Percentiles rank a stretch among this genome's conserved stretches.
phyloP scores from a whole-genome alignment of 2,113 vertebrate genomes.

The Callipepla squamata region DNA sequence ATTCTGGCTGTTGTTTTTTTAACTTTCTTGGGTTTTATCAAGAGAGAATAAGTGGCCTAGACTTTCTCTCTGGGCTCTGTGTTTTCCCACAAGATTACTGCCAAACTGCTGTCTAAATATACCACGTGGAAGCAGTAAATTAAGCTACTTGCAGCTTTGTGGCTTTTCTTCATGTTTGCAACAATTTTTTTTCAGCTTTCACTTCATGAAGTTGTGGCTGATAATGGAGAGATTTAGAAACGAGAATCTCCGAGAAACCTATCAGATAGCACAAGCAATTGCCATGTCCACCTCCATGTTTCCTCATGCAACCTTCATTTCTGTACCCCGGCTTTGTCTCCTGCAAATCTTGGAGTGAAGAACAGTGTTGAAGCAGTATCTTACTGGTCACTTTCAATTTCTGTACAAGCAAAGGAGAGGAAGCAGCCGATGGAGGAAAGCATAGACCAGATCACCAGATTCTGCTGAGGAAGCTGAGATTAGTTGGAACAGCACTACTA shows the following conservation, averaged over 20 bases:
- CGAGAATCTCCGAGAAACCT: neutral
- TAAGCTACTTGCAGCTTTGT: neutral
- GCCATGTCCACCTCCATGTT: neutral
- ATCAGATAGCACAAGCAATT: neutral
- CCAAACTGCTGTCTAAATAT: neutral
- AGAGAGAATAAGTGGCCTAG: neutral
- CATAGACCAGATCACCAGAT: neutral
- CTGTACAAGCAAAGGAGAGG: neutral
- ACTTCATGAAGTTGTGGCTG: rapidly evolving
- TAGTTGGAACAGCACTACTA: neutral
- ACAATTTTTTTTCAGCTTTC: neutral
- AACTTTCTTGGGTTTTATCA: neutral
- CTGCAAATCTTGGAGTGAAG: neutral
- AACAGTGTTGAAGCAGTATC: neutral
- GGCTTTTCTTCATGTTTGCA: neutral
- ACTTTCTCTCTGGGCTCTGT: neutral
- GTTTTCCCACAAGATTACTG: neutral
- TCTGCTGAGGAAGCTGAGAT: neutral
- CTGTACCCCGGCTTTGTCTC: neutral
- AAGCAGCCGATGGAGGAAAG: neutral
- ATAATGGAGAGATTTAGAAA: neutral
- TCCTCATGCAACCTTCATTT: neutral
- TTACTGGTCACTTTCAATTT: neutral
- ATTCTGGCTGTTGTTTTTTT: neutral
- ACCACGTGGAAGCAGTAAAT: neutral